Base-by-base conservation (phyloP, 1,140 invertebrate species). In the Anastrepha obliqua region DNA sequence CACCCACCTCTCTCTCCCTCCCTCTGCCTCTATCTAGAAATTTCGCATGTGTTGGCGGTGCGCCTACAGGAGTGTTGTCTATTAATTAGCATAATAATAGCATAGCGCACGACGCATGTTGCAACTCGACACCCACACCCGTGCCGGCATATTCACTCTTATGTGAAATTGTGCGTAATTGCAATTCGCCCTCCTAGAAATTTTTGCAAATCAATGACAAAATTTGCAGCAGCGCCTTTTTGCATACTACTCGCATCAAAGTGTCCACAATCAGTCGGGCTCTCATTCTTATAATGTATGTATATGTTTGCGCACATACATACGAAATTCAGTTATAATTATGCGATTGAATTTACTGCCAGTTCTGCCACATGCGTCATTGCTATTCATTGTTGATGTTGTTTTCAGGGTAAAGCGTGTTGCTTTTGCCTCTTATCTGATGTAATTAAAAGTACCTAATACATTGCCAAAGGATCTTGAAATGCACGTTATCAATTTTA, bases 51-150 rank as follows among this genome's bases (percentile, higher is more conserved):
- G 60, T n/a, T 62, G 11, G 51, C 51, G 29, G 29, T 39, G 15
- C 42, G 67, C 51, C 51, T 55, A 44, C 44, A 74, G 11, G 6
- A 47, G 44, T 74, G 15, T 51, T 81, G 74, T 81, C 74, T 81
- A 81, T 81, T 81, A 81, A 81, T 81, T 81, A 81, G 74, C 74
- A 58, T 81, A 81, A 81, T 81, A 81, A 81, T 81, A 81, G 74
- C 74, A 81, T 81, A 81, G 74, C 74, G 47, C 74, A 81, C 74
- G 74, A 47, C 74, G 74, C 74, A 81, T 20, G 74, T 81, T 81
- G 47, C 74, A 81, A 81, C 20, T 55, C 29, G 11, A 81, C 20
- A 81, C 74, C 55, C 74, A 81, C 74, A 55, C 74, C 2, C 47
- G 11, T 11, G 11, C 1, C 51, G n/a, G 20, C 1, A 47, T 3